Evolutionary conservation across 2,888 invertebrate species (phyloP), one percentile per base, ranked within the genome.

Genomic region (Cryptocephalus moraei): DNA sequence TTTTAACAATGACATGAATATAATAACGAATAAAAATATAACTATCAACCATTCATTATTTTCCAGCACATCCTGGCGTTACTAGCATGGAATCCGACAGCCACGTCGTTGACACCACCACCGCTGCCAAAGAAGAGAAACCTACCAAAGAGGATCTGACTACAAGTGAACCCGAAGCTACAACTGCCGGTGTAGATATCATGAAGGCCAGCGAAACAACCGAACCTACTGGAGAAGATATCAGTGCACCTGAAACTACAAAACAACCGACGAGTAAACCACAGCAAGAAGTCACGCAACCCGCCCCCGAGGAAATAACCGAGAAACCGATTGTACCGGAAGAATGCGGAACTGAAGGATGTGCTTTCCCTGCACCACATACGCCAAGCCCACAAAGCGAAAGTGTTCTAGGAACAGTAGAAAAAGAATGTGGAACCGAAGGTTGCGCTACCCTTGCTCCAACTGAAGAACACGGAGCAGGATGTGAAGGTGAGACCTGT

Each of bases 11-110:
- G 36, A 22, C 22, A 22, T 4, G 22, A 22, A 22, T 2, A 22
- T 6, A 22, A 22, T n/a, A n/a, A 22, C 22, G 2, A 22, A 22
- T 22, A n/a, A n/a, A n/a, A n/a, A n/a, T n/a, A n/a, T n/a, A n/a
- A n/a, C n/a, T n/a, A n/a, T n/a, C n/a, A n/a, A n/a, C 22, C 6
- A 4, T 22, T 22, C 22, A 22, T 4, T 22, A 31, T 36, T 41
- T 41, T 67, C 45, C 46, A 69, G 68, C 63, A 57, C 58, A 57
- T 49, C 65, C 68, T 48, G 73, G 68, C 51, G 69, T 64, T 40
- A 65, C 63, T 22, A 67, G 65, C 52, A 68, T 75, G 54, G 73
- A 76, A 64, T 72, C 74, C 8, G 77, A 73, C 39, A 77, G 72
- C 56, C 77, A 76, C 66, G 53, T 72, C 62, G 53, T 68, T 56